phyloP scores from a whole-genome alignment of 2,888 invertebrate species.

The Phortica okadai region DNA sequence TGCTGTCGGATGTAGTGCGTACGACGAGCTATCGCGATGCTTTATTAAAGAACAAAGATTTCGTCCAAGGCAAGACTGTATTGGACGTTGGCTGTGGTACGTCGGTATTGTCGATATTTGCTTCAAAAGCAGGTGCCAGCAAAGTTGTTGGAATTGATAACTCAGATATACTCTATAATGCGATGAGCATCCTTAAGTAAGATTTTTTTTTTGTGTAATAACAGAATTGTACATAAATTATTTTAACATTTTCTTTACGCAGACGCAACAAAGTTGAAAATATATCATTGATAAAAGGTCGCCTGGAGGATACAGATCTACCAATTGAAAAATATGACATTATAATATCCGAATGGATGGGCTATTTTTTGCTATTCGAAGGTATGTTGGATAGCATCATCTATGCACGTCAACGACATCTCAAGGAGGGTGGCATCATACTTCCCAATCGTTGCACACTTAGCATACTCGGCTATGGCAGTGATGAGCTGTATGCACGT shows the following conservation, averaged over 20 bases:
- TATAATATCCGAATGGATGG: constrained; percentile 99
- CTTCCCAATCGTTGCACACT: constrained; percentile 91
- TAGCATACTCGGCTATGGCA: constrained; percentile 87
- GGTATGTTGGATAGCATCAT: constrained; percentile 97
- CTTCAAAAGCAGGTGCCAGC: constrained; percentile 94
- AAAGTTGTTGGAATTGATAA: constrained; percentile 96
- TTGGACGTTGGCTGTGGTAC: constrained; percentile 99
- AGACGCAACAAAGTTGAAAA: constrained; percentile 78
- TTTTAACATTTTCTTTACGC: constrained; percentile 22
- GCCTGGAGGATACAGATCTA: constrained; percentile 88
- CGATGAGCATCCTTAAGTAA: constrained; percentile 94
- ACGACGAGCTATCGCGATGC: constrained; percentile 93
- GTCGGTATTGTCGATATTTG: constrained; percentile 98
- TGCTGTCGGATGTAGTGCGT: constrained; percentile 91
- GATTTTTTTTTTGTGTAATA: not conserved
- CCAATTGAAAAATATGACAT: constrained; percentile 89
- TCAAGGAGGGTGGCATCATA: constrained; percentile 85
- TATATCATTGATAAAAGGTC: constrained; percentile 89
- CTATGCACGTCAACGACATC: constrained; percentile 88
- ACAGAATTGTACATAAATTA: constrained; percentile 7
- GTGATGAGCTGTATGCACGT: constrained; percentile 83
- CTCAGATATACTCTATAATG: constrained; percentile 96
- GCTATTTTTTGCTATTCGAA: constrained; percentile 96
- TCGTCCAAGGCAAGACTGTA: constrained; percentile 85
- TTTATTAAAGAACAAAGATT: constrained; percentile 84